phyloP scores from a whole-genome alignment of 2,797 vertebrate species.

The Heteromormyrus szaboi region DNA sequence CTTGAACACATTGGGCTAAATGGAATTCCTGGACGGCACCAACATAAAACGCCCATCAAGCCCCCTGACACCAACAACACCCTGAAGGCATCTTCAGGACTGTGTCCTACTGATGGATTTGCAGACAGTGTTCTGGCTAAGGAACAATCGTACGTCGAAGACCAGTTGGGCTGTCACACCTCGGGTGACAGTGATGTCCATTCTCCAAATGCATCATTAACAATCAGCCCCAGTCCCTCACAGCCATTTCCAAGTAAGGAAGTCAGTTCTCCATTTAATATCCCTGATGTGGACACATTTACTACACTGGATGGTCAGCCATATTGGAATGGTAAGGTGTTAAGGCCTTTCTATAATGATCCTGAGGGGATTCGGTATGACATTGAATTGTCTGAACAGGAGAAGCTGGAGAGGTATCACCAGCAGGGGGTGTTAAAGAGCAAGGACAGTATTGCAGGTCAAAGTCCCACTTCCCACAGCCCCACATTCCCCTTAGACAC shows the following conservation, averaged over 20 bases:
- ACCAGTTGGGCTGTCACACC: conserved; percentile 20
- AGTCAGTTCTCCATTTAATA: background rate
- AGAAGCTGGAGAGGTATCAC: conserved; percentile 17
- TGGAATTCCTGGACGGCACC: conserved; percentile 5
- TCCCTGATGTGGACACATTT: background rate
- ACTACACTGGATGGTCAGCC: conserved; percentile 20
- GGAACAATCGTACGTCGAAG: background rate
- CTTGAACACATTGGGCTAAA: conserved; percentile 13
- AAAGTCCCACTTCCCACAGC: background rate
- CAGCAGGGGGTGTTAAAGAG: conserved; percentile 5
- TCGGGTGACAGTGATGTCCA: conserved; percentile 22
- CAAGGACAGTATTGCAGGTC: background rate
- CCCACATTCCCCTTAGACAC: conserved; percentile 13
- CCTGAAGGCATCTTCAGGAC: conserved; percentile 22
- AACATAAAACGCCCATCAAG: conserved; percentile 16
- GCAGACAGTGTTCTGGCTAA: background rate
- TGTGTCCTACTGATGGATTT: background rate
- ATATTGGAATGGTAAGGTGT: conserved; percentile 35
- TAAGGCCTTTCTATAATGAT: conserved; percentile 6
- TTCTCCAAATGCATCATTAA: conserved; percentile 18
- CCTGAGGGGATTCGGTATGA: conserved; percentile 6
- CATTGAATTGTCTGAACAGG: conserved; percentile 8
- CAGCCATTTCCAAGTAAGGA: background rate
- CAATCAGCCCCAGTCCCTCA: background rate
- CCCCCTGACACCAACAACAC: conserved; percentile 52